Percentiles rank a stretch among this genome's conserved stretches.
phyloP scores from a whole-genome alignment of 2,888 invertebrate genomes.

The Pseudococcus longispinus region DNA sequence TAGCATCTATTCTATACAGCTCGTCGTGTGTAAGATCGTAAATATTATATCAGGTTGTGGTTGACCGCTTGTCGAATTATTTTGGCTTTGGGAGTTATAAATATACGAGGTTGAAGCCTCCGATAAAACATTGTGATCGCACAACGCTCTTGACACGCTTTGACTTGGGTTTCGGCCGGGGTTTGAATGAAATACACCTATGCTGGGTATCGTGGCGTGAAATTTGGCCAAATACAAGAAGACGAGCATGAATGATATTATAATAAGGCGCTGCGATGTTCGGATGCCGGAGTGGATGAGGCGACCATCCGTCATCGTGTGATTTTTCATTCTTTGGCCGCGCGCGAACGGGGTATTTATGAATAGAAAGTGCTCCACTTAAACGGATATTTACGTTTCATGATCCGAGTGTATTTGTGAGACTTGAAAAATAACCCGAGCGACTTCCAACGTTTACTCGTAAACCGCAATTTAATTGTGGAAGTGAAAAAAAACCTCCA shows the following conservation, averaged over 20 bases:
- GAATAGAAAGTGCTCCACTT: conserved; percentile 43
- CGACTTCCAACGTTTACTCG: conserved; percentile 39
- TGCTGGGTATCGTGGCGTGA: neutral
- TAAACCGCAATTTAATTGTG: conserved; percentile 41
- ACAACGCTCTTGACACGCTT: neutral
- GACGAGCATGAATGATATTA: neutral
- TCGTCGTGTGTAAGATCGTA: neutral
- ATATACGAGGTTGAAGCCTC: neutral
- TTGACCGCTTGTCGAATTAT: conserved; percentile 43
- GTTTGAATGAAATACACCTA: too few species aligned
- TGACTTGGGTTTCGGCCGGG: neutral
- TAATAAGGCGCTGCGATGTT: too few species aligned
- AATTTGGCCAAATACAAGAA: neutral
- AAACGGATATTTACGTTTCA: conserved; percentile 22
- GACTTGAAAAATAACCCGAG: neutral
- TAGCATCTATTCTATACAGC: neutral
- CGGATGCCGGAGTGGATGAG: neutral
- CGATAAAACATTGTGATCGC: conserved; percentile 8
- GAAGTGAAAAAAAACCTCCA: neutral
- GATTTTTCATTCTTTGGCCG: neutral
- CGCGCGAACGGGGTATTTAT: neutral
- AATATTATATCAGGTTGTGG: conserved; percentile 37
- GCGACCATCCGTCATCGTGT: neutral
- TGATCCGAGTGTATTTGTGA: neutral
- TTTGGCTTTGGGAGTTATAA: conserved; percentile 9